These are phyloP conservation scores for Rhinolophus sinicus DNA, from an alignment of 2,113 vertebrate species.

Conservation along the genomic window DNA sequence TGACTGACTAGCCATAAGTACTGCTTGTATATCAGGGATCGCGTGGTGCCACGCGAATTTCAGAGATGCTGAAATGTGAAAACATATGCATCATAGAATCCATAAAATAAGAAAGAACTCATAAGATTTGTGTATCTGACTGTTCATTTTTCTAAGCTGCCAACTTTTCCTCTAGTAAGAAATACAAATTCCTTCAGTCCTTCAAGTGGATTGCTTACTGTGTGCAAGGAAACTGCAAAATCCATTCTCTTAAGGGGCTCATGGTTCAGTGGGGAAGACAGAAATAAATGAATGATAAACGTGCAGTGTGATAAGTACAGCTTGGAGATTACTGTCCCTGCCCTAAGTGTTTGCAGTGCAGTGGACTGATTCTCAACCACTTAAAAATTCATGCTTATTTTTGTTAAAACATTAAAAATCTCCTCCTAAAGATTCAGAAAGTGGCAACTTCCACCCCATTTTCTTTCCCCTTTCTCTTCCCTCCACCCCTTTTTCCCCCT, in stretches of 20 bases:
- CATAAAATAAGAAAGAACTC: neutral
- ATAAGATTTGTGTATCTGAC: neutral
- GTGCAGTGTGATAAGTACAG: neutral
- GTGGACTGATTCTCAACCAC: neutral
- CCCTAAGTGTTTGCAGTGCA: neutral
- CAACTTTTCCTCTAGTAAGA: neutral
- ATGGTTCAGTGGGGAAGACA: neutral
- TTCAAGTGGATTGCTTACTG: neutral
- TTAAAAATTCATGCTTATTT: neutral
- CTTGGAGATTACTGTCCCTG: neutral
- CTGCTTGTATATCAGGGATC: neutral
- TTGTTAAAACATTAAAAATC: neutral
- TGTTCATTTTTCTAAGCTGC: neutral
- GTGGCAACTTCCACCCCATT: neutral
- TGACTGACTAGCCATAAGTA: rapidly evolving
- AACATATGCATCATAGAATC: neutral
- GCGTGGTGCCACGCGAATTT: neutral
- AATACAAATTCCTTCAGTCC: neutral
- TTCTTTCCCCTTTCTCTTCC: neutral
- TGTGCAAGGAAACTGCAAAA: neutral
- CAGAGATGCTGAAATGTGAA: neutral
- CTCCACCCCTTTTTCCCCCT: neutral
- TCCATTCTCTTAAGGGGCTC: too few species aligned
- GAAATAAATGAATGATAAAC: neutral
- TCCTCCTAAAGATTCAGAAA: neutral